phyloP scores from a whole-genome alignment of 2,797 vertebrate species.

The Hybognathus amarus region DNA sequence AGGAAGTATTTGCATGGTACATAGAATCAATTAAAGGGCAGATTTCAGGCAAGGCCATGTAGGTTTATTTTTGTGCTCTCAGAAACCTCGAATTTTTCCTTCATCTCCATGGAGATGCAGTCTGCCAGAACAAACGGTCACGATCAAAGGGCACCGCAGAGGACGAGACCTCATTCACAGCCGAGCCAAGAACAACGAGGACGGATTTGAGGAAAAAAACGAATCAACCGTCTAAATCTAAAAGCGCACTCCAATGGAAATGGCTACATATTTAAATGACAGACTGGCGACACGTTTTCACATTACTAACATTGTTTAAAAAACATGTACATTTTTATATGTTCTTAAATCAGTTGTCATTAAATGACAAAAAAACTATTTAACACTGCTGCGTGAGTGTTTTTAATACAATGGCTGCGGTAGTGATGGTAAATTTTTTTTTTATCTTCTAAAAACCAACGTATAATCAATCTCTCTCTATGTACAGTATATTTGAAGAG shows the following conservation, averaged over 20 bases:
- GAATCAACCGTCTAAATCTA: not conserved
- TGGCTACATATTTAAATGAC: not conserved
- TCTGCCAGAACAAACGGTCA: conserved; percentile 46
- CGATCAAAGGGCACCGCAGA: conserved; percentile 53
- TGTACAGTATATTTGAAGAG: too few species aligned
- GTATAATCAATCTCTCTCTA: not conserved
- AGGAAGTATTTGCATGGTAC: conserved; percentile 39
- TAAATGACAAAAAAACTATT: not conserved
- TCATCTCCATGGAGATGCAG: conserved; percentile 61
- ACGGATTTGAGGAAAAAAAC: conserved; percentile 3
- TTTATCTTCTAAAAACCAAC: not conserved
- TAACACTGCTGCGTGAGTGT: not conserved
- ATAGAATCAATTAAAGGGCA: conserved; percentile 41
- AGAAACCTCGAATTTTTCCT: conserved; percentile 40
- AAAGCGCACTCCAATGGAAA: conserved; percentile 4
- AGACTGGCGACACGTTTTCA: not conserved
- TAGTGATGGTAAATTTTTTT: not conserved
- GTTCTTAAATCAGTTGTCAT: not conserved
- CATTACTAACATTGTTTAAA: not conserved
- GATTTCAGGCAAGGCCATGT: conserved; percentile 47
- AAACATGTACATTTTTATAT: not conserved
- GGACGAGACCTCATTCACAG: conserved; percentile 50
- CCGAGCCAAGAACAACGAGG: conserved; percentile 38
- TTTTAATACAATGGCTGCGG: not conserved
- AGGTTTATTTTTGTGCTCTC: conserved; percentile 49